These are phyloP conservation scores for Centropyge bicolor DNA, from an alignment of 2,797 vertebrate genomes.

Conservation along the genomic window DNA sequence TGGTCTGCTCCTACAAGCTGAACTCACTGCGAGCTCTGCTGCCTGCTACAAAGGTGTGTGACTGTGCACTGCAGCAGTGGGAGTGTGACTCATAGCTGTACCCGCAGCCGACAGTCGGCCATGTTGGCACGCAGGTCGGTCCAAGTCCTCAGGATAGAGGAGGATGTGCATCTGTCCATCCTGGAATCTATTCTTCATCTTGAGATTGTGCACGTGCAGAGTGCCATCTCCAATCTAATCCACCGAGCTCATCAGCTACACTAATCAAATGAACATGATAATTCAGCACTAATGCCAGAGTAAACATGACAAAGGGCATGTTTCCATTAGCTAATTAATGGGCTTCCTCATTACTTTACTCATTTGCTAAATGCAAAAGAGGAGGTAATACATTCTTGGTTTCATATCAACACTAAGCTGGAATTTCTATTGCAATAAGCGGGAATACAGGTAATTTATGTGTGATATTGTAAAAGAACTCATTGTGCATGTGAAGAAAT, in stretches of 20 bases:
- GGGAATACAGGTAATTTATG: conserved; percentile 11
- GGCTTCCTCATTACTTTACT: conserved; percentile 59
- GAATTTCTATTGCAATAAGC: conserved; percentile 12
- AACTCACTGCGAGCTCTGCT: conserved; percentile 57
- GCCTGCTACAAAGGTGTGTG: conserved; percentile 63
- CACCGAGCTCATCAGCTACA: conserved; percentile 62
- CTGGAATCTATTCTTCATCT: conserved; percentile 58
- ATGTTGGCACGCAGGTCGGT: conserved; percentile 61
- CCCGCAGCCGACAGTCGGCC: conserved; percentile 67
- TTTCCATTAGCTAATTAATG: conserved; percentile 69
- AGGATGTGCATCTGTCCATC: conserved; percentile 64
- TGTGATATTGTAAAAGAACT: neutral
- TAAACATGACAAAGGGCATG: conserved; percentile 70
- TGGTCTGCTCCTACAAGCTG: conserved; percentile 46
- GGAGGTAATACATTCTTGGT: conserved; percentile 24
- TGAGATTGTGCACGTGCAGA: conserved; percentile 48
- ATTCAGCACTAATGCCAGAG: conserved; percentile 69
- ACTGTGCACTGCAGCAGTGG: conserved; percentile 68
- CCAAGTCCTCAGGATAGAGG: conserved; percentile 44
- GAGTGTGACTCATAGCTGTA: conserved; percentile 79
- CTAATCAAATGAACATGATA: conserved; percentile 74
- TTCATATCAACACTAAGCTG: conserved; percentile 30
- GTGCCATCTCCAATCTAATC: conserved; percentile 62
- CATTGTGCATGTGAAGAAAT: conserved; percentile 1
- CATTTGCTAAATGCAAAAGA: conserved; percentile 62